Conservation (phyloP, 1,140 invertebrate species). For the Lasioglossum baleicum region DNA sequence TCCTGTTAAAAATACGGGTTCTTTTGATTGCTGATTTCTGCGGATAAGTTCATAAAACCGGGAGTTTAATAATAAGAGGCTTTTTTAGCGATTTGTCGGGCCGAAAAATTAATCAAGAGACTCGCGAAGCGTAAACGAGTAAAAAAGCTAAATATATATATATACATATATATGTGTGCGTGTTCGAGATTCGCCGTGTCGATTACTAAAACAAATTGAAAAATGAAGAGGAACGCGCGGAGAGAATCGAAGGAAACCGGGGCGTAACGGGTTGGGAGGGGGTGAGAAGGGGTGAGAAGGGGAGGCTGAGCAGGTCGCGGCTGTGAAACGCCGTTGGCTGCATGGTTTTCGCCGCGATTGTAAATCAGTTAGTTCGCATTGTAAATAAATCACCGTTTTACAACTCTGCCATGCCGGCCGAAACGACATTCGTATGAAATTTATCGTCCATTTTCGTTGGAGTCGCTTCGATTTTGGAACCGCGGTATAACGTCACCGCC, state of each 20-base stretch:
- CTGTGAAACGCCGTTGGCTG: constrained; percentile 52
- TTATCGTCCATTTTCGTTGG: constrained; percentile 75
- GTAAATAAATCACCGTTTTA: constrained; percentile 79
- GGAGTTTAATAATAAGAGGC: too few relatives aligned
- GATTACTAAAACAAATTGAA: not conserved
- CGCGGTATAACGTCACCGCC: constrained; percentile 1
- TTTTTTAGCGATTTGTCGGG: too few relatives aligned
- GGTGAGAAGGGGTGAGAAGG: too few relatives aligned
- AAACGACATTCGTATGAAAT: constrained; percentile 74
- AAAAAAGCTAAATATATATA: too few relatives aligned
- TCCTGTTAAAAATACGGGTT: too few relatives aligned
- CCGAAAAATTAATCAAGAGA: too few relatives aligned
- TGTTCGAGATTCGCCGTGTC: not conserved
- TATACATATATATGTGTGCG: too few relatives aligned
- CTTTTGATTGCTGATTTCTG: too few relatives aligned
- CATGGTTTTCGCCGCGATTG: constrained; percentile 64
- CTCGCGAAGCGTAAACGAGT: too few relatives aligned
- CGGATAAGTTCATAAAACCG: too few relatives aligned
- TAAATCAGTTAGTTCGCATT: constrained; percentile 79
- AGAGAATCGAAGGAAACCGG: not conserved
- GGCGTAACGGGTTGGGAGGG: not conserved
- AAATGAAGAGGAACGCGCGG: not conserved
- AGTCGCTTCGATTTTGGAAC: constrained; percentile 54
- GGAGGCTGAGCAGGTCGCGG: constrained; percentile 33
- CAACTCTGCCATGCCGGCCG: constrained; percentile 68